phyloP scores from a whole-genome alignment of 64 coral and sea anemone species.

The Actinia tenebrosa region DNA sequence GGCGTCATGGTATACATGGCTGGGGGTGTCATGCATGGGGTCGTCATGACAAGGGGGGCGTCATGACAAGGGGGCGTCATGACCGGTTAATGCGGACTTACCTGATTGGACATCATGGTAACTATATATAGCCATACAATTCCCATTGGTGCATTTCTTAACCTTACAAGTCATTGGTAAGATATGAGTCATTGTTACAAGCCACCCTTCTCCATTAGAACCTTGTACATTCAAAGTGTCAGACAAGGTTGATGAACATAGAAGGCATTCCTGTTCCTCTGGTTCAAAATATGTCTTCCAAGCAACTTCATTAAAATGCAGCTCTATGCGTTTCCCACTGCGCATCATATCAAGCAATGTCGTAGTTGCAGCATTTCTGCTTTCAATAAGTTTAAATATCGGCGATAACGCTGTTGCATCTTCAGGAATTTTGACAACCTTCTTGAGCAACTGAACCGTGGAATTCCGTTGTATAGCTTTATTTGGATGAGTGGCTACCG shows the following conservation, averaged over 20 bases:
- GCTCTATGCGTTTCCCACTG: conserved; percentile 9
- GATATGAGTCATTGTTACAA: conserved; percentile 29
- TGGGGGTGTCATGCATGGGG: too few relatives aligned
- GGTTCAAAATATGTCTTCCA: conserved; percentile 31
- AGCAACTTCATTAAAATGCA: conserved; percentile 30
- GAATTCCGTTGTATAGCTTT: conserved; percentile 15
- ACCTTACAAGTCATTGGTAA: conserved; percentile 21
- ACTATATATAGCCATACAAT: conserved; percentile 19
- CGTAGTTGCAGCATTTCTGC: conserved; percentile 22
- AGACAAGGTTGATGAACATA: conserved; percentile 10
- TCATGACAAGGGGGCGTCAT: too few relatives aligned
- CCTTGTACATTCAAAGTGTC: conserved; percentile 17
- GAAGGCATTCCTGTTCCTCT: background rate
- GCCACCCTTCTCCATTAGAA: conserved; percentile 30
- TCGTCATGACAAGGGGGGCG: too few relatives aligned
- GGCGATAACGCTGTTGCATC: conserved; percentile 19
- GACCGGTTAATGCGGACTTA: background rate
- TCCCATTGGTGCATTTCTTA: conserved; percentile 18
- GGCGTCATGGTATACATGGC: too few relatives aligned
- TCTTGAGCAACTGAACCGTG: background rate
- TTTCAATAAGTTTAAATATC: conserved; percentile 33
- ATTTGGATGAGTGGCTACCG: background rate
- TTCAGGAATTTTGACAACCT: conserved; percentile 27
- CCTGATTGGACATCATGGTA: conserved; percentile 31
- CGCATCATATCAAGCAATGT: conserved; percentile 18